Conservation (phyloP, 2,888 invertebrate genomes). For the Pyrrhia umbra region DNA sequence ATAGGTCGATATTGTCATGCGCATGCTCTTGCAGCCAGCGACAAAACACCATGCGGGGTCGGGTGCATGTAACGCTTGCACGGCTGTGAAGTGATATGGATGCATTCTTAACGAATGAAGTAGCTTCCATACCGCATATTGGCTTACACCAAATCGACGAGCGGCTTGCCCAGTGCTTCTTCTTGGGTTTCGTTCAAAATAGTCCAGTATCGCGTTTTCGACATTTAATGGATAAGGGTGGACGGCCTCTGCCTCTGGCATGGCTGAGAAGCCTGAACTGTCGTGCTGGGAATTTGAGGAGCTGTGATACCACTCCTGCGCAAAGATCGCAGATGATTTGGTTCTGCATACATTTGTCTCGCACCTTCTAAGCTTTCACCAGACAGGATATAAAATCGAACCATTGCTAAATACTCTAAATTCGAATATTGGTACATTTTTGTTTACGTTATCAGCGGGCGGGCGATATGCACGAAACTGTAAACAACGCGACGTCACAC, state of each 20-base stretch:
- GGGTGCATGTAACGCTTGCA: conserved; percentile 48
- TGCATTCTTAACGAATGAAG: not conserved
- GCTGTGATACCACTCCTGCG: no score
- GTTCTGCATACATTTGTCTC: no score
- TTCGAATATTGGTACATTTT: no score
- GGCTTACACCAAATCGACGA: not conserved
- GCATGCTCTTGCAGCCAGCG: conserved; percentile 43
- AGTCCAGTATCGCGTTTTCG: not conserved
- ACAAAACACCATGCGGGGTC: conserved; percentile 32
- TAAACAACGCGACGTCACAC: no score
- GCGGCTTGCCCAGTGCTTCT: not conserved
- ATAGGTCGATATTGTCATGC: no score
- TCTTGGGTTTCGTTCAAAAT: not conserved
- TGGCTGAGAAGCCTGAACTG: not conserved
- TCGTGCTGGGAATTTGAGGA: not conserved
- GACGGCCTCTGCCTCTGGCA: not conserved
- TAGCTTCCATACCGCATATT: not conserved
- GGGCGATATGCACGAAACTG: no score
- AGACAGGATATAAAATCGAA: no score
- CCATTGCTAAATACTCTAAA: no score
- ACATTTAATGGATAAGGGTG: not conserved
- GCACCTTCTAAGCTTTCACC: no score
- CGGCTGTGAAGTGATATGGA: not conserved
- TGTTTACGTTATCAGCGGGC: no score
- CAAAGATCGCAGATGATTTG: no score